Conservation (phyloP, 2,888 invertebrate genomes). For the Ceratothoa steindachneri region DNA sequence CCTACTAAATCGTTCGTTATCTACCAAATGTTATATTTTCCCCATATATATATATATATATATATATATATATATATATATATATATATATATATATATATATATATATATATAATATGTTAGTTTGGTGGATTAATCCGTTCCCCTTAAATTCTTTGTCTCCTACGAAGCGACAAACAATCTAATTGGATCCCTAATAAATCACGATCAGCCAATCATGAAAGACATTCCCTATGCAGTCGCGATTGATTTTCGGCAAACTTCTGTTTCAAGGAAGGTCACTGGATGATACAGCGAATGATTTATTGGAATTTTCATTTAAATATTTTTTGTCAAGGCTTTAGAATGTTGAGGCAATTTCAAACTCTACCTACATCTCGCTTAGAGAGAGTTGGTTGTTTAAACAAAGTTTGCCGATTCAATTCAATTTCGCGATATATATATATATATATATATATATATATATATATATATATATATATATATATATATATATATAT, state of each 20-base stretch:
- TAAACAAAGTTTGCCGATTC: too few relatives aligned
- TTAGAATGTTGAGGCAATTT: neutral
- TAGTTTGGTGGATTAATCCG: neutral
- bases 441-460: neutral
- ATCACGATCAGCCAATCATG: constrained; percentile 11
- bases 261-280: constrained; percentile 4
- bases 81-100: constrained; percentile 14
- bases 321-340: neutral
- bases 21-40: too few relatives aligned
- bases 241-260: neutral
- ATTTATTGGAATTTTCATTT: neutral
- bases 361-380: too few relatives aligned
- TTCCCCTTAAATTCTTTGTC: constrained; percentile 1
- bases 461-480: neutral
- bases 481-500: neutral
- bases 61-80: constrained; percentile 13
- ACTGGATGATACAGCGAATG: neutral
- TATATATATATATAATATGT: constrained; percentile 9
- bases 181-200: constrained; percentile 12
- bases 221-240: constrained; percentile 10
- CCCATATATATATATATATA: constrained; percentile 5
- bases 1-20: too few relatives aligned
- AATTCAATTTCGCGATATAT: too few relatives aligned
- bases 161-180: constrained; percentile 12
- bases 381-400: neutral